Base-by-base conservation (phyloP, 2,888 invertebrate genomes). In the Cremastinae sp. region DNA sequence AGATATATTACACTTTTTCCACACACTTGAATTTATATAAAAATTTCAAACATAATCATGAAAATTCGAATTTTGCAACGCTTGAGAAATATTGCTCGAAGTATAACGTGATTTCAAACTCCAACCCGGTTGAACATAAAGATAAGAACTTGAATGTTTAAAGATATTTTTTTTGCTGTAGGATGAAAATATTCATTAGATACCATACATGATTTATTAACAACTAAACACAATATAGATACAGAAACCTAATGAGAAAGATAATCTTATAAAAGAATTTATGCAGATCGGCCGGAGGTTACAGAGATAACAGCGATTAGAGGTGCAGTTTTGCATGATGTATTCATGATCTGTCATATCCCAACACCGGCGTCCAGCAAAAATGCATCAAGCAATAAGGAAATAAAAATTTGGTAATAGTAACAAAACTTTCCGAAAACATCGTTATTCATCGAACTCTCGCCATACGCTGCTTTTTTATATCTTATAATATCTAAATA, bases 251-350 rank as follows among this genome's bases (percentile, higher is more conserved):
- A 56, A 38, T 54, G 12, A 70, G 49, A 61, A 53, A 62, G 43
- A 49, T 61, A n/a, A 14, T 65, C 45, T 36, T 14, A 47, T 56
- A 61, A 66, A 75, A 72, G 71, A 78, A 78, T 78, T 78, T 62
- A 78, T 75, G 78, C 75, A 72, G 75, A 75, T 68, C 58, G 56
- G 56, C 61, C 49, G 16, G 72, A 65, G 53, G 65, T n/a, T 38
- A 54, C 10, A 58, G 18, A 49, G 36, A 58, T 16, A 34, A 51
- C 49, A 56, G 41, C 38, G 28, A 58, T n/a, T n/a, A n/a, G n/a
- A n/a, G n/a, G n/a, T n/a, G n/a, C n/a, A 36, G 20, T 62, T 36
- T 49, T 49, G 12, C 16, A 3, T 9, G 10, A 5, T 9, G 5
- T 51, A 34, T 69, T 62, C 18, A 28, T 34, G 49, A 69, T 41